These are phyloP conservation scores for Paraescarpia echinospica DNA, from an alignment of 1,140 invertebrate genomes.

Conservation along the genomic window DNA sequence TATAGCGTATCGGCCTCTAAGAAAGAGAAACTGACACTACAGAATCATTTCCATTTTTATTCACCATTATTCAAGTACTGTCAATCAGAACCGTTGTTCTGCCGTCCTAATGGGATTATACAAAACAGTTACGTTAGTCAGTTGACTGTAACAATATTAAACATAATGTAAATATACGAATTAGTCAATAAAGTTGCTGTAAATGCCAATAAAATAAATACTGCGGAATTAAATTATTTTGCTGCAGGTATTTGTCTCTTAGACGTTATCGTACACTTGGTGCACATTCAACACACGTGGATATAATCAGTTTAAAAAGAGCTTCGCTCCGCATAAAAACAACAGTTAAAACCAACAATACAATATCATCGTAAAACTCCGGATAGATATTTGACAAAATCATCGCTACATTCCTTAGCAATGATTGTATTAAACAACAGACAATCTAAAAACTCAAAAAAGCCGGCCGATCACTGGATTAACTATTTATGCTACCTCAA, in stretches of 20 bases:
- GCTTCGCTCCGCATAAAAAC: not conserved
- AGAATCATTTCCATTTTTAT: not conserved
- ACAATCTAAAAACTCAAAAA: not conserved
- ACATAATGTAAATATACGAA: not conserved
- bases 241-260: not conserved
- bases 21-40: not conserved
- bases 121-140: not conserved
- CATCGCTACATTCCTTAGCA: not conserved
- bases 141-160: not conserved
- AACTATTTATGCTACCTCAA: too few species aligned
- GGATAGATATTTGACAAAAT: not conserved
- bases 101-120: not conserved
- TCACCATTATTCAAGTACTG: not conserved
- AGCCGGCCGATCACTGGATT: too few species aligned
- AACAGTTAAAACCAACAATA: not conserved
- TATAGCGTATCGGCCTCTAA: too few species aligned
- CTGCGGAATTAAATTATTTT: not conserved
- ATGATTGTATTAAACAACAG: not conserved
- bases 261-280: not conserved
- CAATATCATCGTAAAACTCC: not conserved
- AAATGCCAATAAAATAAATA: slow-evolving; percentile 7
- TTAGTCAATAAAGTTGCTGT: not conserved
- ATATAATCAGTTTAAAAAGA: not conserved
- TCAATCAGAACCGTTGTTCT: not conserved
- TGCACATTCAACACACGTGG: not conserved